phyloP scores from a whole-genome alignment of 1,140 invertebrate genomes.

The Chionoecetes opilio region DNA sequence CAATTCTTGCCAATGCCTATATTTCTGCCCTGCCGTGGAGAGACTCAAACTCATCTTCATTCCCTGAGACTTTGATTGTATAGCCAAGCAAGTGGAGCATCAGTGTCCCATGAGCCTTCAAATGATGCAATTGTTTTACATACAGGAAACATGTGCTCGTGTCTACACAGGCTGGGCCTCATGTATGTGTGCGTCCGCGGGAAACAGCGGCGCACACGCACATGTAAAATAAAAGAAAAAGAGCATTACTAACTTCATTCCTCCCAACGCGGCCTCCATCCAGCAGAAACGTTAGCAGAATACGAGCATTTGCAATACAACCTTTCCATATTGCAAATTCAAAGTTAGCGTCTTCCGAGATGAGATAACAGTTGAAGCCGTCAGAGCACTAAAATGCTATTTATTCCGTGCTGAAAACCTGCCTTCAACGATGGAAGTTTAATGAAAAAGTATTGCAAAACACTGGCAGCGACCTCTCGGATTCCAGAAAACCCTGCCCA shows the following conservation, averaged over 20 bases:
- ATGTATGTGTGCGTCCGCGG: no score
- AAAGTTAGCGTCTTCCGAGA: not conserved
- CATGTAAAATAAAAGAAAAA: no score
- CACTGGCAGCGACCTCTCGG: not conserved
- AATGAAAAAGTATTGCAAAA: constrained; percentile 13
- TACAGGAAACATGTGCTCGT: no score
- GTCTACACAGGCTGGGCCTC: no score
- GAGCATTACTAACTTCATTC: not conserved
- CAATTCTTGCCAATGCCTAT: no score
- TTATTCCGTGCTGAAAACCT: not conserved
- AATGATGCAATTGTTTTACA: no score
- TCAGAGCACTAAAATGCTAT: not conserved
- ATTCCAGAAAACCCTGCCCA: not conserved
- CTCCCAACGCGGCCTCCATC: not conserved
- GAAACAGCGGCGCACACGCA: no score
- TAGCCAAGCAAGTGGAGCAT: no score
- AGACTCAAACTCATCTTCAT: no score
- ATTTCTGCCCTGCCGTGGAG: no score
- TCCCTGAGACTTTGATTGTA: no score
- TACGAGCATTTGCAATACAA: not conserved
- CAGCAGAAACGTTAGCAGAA: not conserved
- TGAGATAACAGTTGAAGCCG: not conserved
- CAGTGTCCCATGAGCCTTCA: no score
- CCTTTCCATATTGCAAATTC: not conserved
- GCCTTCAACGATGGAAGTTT: not conserved